Evolutionary conservation across 2,888 invertebrate species (phyloP), one percentile per base, ranked within the genome.

Genomic region (Lathronympha strigana): DNA sequence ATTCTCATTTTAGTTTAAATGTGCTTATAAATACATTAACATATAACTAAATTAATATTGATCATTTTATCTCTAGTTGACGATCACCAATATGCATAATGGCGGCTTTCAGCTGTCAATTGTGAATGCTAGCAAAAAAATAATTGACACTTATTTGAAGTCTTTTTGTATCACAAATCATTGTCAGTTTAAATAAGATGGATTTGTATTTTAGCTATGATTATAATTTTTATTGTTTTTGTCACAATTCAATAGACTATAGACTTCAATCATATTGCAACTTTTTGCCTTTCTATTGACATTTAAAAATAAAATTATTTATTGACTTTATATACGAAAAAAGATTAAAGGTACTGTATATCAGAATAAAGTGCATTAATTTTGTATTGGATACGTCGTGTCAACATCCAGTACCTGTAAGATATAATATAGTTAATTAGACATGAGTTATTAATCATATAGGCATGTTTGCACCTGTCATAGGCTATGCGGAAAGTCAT

Each of bases 401-500:
- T 17, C 11, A 51, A 19, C 13, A 31, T 19, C 5, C 15, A 28
- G 28, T 28, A 25, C 15, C 31, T 13, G 19, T 19, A 19, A 51
- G 9, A 31, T 15, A 36, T 23, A 61, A 57, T 47, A 49, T 53
- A 62, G 47, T 67, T 60, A 58, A 68, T 67, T 50, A 60, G 67
- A 62, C 40, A 36, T 50, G 40, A 68, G 61, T 49, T 54, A 76
- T 76, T 73, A 76, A 76, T 77, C 73, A 75, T 71, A n/a, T 9
- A 50, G 63, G 66, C 69, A 68, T 72, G 69, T 74, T 71, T 67
- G 69, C 70, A 66, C 72, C 69, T 72, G 78, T 79, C 79, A 73
- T 67, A 70, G 66, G 63, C 23, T 63, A 66, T 72, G 69, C 69
- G 64, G 67, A 66, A 68, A 68, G 63, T 67, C 64, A 75, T 77